Evolutionary conservation across 2,797 vertebrate genomes (phyloP).

Genomic region (Triplophysa yarkandensis): DNA sequence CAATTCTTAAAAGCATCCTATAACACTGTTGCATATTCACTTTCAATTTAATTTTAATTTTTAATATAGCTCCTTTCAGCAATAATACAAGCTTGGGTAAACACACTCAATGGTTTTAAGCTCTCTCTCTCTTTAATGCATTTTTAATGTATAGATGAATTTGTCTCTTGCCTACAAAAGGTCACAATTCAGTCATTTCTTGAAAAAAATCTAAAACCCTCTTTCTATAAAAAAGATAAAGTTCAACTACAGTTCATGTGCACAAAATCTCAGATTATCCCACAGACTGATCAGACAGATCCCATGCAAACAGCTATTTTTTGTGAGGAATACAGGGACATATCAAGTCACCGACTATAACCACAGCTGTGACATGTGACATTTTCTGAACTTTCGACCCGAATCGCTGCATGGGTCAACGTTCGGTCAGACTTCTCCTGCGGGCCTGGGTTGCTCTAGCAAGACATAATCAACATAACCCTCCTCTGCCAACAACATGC

Average conservation of each 20-base stretch:
- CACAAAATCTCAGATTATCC: slow-evolving; percentile 26
- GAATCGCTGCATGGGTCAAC: slow-evolving; percentile 64
- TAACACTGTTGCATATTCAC: slow-evolving; percentile 58
- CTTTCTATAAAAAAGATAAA: slow-evolving; percentile 15
- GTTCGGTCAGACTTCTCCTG: slow-evolving; percentile 72
- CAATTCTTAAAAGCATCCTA: slow-evolving; percentile 54
- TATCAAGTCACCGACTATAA: slow-evolving; percentile 46
- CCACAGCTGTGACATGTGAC: slow-evolving; percentile 60
- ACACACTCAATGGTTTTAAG: neutral
- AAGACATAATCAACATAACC: slow-evolving; percentile 64
- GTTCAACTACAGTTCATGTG: slow-evolving; percentile 73
- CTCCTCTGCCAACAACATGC: slow-evolving; percentile 56
- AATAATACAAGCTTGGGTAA: neutral
- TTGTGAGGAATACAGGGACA: slow-evolving; percentile 47
- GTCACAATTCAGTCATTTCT: slow-evolving; percentile 59
- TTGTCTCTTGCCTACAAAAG: slow-evolving; percentile 1
- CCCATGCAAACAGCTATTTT: slow-evolving; percentile 55
- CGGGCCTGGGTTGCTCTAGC: slow-evolving; percentile 47
- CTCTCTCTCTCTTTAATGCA: slow-evolving; percentile 25
- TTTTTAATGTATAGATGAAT: neutral
- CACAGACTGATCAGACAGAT: neutral
- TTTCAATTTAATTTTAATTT: slow-evolving; percentile 68
- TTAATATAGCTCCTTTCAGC: slow-evolving; percentile 51
- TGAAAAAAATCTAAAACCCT: no score
- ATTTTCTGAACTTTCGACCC: slow-evolving; percentile 69